These are phyloP conservation scores for Alosa alosa DNA, from an alignment of 2,113 vertebrate species.

Conservation along the genomic window DNA sequence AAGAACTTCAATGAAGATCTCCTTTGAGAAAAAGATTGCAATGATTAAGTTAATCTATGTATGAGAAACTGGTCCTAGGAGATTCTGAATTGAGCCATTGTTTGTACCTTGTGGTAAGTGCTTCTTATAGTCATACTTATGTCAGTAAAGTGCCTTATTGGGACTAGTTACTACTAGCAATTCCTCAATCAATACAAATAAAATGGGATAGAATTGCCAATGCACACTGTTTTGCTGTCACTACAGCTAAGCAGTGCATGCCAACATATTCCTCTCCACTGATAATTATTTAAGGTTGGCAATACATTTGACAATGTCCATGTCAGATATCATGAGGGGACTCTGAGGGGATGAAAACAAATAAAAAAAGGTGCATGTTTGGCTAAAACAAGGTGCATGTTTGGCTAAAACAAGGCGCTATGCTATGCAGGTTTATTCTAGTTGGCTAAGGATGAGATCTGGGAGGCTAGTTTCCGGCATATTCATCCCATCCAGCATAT, in stretches of 20 bases:
- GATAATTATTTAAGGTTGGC: background rate
- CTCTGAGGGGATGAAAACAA: no score
- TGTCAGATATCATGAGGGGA: no score
- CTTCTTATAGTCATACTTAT: no score
- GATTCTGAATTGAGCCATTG: no score
- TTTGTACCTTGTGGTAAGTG: no score
- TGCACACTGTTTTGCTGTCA: background rate
- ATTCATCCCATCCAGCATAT: background rate
- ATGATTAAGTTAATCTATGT: no score
- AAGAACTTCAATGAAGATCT: no score
- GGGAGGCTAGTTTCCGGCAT: background rate
- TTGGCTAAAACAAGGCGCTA: background rate
- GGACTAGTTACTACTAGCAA: background rate
- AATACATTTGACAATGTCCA: background rate
- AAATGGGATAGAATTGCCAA: background rate
- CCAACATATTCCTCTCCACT: no score
- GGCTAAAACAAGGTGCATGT: background rate
- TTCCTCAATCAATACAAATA: background rate
- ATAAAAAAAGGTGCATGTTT: background rate
- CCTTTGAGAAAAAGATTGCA: no score
- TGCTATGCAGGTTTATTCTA: background rate
- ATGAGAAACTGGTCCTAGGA: no score
- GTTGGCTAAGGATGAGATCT: background rate
- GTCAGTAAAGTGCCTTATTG: background rate
- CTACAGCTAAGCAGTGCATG: no score